Evolutionary conservation across 2,113 vertebrate species (phyloP).

Genomic region (Catharus minimus): DNA sequence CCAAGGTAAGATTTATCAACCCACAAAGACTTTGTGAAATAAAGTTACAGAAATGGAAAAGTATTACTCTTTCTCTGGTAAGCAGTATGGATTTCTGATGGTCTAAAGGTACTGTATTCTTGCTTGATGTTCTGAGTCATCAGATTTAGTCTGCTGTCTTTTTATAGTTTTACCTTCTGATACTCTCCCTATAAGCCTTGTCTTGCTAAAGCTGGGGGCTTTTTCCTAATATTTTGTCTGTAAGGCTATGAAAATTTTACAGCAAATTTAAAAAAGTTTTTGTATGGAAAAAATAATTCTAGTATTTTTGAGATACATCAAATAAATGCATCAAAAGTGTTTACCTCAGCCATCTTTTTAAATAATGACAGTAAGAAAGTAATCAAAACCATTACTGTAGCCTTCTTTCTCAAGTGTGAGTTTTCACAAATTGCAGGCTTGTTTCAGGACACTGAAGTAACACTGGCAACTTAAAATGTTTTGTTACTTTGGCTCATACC

Average conservation of each 20-base stretch:
- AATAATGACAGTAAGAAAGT: not conserved
- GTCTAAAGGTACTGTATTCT: not conserved
- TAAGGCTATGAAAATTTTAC: not conserved
- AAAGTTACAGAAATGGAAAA: not conserved
- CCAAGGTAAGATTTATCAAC: not conserved
- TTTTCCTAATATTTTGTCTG: not conserved
- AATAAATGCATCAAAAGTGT: not conserved
- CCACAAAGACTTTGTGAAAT: not conserved
- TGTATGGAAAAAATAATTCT: not conserved
- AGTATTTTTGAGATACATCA: not conserved
- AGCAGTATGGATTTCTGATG: not conserved
- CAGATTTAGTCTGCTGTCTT: not conserved
- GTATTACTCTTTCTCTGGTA: not conserved
- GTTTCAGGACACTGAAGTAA: not conserved
- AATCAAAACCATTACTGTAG: not conserved
- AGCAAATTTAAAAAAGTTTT: not conserved
- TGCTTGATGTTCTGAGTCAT: not conserved
- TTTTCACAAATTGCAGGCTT: not conserved
- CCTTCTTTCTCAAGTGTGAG: not conserved
- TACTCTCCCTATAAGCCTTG: not conserved
- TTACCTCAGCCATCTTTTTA: not conserved
- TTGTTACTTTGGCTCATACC: not conserved
- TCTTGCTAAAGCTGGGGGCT: not conserved
- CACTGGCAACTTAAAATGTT: not conserved
- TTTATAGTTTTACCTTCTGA: not conserved